Evolutionary conservation across 2,888 invertebrate genomes (phyloP).

Genomic region (Callyntrura guangdongensis): DNA sequence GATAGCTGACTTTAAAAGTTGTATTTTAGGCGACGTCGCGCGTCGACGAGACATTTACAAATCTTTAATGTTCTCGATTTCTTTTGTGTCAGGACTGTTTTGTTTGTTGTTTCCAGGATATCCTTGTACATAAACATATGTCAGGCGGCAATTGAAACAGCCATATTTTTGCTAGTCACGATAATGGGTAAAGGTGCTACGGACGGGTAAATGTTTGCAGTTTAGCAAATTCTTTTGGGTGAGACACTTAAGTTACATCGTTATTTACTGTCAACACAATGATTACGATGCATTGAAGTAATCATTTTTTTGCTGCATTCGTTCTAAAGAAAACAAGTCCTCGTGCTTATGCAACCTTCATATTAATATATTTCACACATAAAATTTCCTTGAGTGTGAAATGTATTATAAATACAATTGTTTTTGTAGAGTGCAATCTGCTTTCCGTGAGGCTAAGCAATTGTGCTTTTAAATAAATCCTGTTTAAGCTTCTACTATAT

Average conservation of each 20-base stretch:
- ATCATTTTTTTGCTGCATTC: constrained; percentile 39
- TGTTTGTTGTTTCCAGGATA: constrained; percentile 21
- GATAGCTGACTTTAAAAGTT: constrained; percentile 8
- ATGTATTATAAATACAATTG: too few species aligned
- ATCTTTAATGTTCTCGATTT: constrained; percentile 72
- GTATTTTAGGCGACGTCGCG: constrained; percentile 21
- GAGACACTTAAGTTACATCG: constrained; percentile 62
- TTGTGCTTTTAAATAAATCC: too few species aligned
- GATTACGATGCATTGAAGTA: background rate
- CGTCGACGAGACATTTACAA: constrained; percentile 66
- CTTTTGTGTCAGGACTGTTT: constrained; percentile 58
- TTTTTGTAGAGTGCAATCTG: too few species aligned
- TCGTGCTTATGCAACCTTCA: background rate
- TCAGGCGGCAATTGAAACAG: background rate
- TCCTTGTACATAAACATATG: constrained; percentile 35
- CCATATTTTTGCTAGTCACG: constrained; percentile 49
- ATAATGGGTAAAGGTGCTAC: constrained; percentile 5
- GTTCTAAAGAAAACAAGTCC: background rate
- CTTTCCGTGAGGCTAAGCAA: too few species aligned
- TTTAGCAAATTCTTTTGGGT: constrained; percentile 12
- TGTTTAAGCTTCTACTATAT: too few species aligned
- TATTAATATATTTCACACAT: background rate
- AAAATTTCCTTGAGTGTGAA: too few species aligned
- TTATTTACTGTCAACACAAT: constrained; percentile 73
- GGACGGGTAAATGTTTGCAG: background rate